phyloP scores from a whole-genome alignment of 1,140 invertebrate species.

The Daktulosphaira vitifoliae region DNA sequence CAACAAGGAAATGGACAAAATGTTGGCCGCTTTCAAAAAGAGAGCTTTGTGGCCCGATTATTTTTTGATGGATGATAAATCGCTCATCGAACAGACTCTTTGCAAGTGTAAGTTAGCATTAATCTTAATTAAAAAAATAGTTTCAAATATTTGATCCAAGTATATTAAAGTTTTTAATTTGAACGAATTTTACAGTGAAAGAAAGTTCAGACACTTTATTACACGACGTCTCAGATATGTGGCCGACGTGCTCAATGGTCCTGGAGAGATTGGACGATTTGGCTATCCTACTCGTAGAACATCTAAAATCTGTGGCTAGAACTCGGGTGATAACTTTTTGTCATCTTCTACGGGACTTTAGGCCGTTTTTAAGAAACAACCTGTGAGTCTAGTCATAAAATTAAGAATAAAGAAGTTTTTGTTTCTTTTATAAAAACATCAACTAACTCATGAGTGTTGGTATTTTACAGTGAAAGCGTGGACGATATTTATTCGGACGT shows the following conservation, averaged over 20 bases:
- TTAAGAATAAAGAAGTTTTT: neutral
- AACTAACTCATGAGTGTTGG: no score
- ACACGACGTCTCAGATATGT: conserved; percentile 20
- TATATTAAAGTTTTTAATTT: no score
- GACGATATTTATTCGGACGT: conserved; percentile 20
- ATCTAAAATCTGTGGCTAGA: conserved; percentile 19
- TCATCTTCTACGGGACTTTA: conserved; percentile 19
- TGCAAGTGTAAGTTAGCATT: neutral
- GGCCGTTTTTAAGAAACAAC: conserved; percentile 13
- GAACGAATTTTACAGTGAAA: conserved; percentile 3
- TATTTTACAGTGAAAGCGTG: conserved; percentile 9
- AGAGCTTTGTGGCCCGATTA: conserved; percentile 19
- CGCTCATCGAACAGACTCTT: conserved; percentile 22
- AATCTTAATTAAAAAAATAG: no score
- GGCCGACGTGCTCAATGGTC: conserved; percentile 4
- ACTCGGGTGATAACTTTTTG: conserved; percentile 19
- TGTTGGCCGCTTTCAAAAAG: conserved; percentile 18
- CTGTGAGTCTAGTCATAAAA: neutral
- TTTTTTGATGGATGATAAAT: conserved; percentile 19
- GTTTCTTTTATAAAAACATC: no score
- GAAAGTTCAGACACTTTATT: conserved; percentile 24
- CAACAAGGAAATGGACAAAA: conserved; percentile 28
- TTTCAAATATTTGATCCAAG: no score
- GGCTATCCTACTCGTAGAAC: conserved; percentile 1
- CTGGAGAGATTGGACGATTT: conserved; percentile 14